Conservation (phyloP, 2,113 vertebrate genomes). For the Callaeas wilsoni region DNA sequence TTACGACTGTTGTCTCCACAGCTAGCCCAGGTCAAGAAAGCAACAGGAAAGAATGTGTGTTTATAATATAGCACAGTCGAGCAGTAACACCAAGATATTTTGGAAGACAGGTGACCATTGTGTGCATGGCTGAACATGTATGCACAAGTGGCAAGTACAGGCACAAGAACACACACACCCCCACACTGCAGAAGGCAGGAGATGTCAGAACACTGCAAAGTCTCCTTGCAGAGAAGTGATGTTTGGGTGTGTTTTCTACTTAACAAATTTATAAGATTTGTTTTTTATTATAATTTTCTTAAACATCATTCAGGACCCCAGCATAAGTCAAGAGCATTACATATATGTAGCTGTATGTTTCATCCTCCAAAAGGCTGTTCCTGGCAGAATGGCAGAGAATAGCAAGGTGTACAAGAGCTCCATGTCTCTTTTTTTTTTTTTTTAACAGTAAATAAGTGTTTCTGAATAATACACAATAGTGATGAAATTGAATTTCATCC, state of each 20-base stretch:
- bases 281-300: background rate
- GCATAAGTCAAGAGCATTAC: background rate
- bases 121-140: background rate
- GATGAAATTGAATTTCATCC: background rate
- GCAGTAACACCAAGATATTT: background rate
- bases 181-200: background rate
- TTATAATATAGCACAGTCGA: background rate
- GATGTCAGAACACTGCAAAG: background rate
- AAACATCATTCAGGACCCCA: background rate
- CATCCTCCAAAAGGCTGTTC: background rate
- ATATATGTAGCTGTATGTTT: background rate
- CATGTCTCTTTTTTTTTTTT: background rate
- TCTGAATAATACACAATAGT: background rate
- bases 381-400: background rate
- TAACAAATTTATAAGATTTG: background rate
- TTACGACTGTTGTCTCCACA: background rate
- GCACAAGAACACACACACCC: background rate
- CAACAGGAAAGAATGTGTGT: background rate
- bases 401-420: background rate
- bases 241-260: background rate
- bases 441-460: background rate
- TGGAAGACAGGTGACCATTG: background rate
- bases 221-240: background rate
- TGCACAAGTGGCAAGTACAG: background rate
- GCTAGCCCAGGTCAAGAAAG: background rate